phyloP scores from a whole-genome alignment of 2,888 invertebrate genomes.

The Steinernema hermaphroditum region DNA sequence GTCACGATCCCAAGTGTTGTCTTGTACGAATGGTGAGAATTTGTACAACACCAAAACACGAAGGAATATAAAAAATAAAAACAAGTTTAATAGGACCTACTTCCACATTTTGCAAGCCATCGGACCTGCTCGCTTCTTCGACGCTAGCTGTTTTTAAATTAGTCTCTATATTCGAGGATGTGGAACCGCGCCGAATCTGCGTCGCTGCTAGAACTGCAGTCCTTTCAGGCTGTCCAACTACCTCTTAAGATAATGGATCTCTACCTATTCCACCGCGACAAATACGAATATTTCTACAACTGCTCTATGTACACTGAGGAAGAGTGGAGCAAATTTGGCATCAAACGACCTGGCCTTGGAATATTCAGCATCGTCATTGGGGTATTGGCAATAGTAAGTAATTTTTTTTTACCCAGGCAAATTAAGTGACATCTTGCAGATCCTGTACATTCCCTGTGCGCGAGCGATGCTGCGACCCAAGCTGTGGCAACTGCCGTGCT shows the following conservation, averaged over 20 bases:
- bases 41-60: too few relatives aligned
- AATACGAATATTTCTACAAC: conserved; percentile 10
- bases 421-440: neutral
- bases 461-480: conserved; percentile 31
- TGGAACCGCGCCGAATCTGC: too few relatives aligned
- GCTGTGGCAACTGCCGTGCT: conserved; percentile 38
- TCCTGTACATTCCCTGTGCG: conserved; percentile 39
- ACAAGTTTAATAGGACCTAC: too few relatives aligned
- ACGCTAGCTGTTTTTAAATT: too few relatives aligned
- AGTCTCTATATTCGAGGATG: too few relatives aligned
- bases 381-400: neutral
- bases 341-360: neutral
- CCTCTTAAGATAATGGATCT: neutral
- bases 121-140: too few relatives aligned
- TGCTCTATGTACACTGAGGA: conserved; percentile 2
- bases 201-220: too few relatives aligned
- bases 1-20: too few relatives aligned
- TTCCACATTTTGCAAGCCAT: too few relatives aligned
- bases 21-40: too few relatives aligned
- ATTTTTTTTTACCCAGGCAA: neutral
- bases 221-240: too few relatives aligned
- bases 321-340: conserved; percentile 7
- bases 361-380: neutral
- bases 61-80: too few relatives aligned
- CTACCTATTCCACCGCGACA: neutral